Evolutionary conservation across 2,888 invertebrate species (phyloP), one percentile per base, ranked within the genome.

Genomic region (Nemurella pictetii): DNA sequence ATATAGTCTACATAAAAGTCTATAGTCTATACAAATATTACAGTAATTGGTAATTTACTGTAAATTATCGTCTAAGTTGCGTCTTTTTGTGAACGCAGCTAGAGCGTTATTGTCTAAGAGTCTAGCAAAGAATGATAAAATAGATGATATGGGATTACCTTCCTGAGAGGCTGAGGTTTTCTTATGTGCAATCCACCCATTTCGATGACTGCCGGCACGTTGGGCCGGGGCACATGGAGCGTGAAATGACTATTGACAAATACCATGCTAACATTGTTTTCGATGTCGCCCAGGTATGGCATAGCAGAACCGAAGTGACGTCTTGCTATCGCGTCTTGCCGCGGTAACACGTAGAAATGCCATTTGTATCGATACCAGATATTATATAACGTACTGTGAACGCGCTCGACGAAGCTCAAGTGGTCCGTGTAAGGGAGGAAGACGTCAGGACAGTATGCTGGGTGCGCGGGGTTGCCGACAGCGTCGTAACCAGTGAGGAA

Each of bases 401-500:
- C 2, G 28, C 89, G 86, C 83, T 90, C 88, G n/a, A 74, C 84
- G 85, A 90, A 89, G 12, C 86, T 88, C 84, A 89, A 85, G 0
- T 84, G 30, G 80, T 88, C 87, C 27, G 86, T 86, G 77, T 88
- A 87, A 12, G 88, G 86, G 4, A 89, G 85, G 84, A 89, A 87
- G 0, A 87, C 27, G 83, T 89, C 89, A 0, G 90, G 90, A 30
- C 88, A 89, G 29, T 89, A 85, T 25, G 90, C 85, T 84, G 90
- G 89, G 88, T 90, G 89, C 0, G 88, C 86, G 1, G 89, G 88
- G 86, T 90, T 90, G 0, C 90, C 90, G 3, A 89, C 85, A 2
- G 87, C 84, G 15, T 88, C 88, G 83, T 90, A 89, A n/a, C 87
- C 88, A 74, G 87, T 87, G 15, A 87, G 75, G 0, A 87, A 87